phyloP scores from a whole-genome alignment of 2,113 vertebrate species.

The Solea senegalensis region DNA sequence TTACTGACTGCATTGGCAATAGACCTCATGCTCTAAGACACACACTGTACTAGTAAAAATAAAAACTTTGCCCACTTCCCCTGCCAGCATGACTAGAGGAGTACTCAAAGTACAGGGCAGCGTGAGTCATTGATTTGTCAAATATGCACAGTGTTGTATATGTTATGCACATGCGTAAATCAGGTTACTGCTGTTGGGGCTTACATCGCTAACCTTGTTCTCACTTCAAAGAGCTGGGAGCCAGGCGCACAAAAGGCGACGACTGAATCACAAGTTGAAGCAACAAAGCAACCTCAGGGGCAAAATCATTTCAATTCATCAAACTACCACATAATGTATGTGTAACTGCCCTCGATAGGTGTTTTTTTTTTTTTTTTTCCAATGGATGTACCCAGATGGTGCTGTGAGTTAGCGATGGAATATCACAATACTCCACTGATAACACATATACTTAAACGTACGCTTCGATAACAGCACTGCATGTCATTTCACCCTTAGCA shows the following conservation, averaged over 20 bases:
- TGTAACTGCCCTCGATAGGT: slow-evolving; percentile 55
- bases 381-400: slow-evolving; percentile 66
- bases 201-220: slow-evolving; percentile 39
- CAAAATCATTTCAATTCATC: slow-evolving; percentile 63
- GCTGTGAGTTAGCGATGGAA: slow-evolving; percentile 59
- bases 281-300: slow-evolving; percentile 80
- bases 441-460: slow-evolving; percentile 60
- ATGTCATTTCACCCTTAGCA: slow-evolving; percentile 77
- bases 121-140: slow-evolving; percentile 57
- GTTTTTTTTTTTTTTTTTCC: slow-evolving; percentile 30
- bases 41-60: slow-evolving; percentile 50
- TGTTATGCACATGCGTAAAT: slow-evolving; percentile 68
- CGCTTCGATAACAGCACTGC: slow-evolving; percentile 72
- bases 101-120: slow-evolving; percentile 58
- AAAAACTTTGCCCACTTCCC: slow-evolving; percentile 34
- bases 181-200: slow-evolving; percentile 71
- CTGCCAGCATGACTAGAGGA: slow-evolving; percentile 58
- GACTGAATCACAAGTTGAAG: slow-evolving; percentile 51
- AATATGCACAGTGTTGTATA: slow-evolving; percentile 68
- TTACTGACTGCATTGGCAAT: slow-evolving; percentile 43
- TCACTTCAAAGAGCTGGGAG: slow-evolving; percentile 18
- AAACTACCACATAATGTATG: slow-evolving; percentile 54
- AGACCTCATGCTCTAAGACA: slow-evolving; percentile 59
- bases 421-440: slow-evolving; percentile 66
- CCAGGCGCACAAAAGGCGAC: slow-evolving; percentile 43